phyloP scores from a whole-genome alignment of 2,888 invertebrate species.

The Machimus rusticus region DNA sequence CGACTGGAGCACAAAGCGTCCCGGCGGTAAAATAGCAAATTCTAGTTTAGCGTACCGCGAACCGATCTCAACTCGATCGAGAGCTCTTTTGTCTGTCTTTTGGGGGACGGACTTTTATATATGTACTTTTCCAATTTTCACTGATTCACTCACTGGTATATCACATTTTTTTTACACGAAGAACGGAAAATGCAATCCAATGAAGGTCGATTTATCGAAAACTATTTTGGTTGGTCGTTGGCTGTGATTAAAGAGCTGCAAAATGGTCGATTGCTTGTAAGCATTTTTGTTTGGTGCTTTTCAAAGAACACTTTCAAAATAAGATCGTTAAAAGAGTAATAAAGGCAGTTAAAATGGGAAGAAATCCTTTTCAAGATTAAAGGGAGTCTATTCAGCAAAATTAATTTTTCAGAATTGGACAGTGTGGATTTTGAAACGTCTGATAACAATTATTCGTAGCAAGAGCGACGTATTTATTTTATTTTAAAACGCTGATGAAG shows the following conservation, averaged over 20 bases:
- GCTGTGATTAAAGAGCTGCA: not conserved
- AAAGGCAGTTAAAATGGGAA: not conserved
- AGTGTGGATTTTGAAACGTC: not conserved
- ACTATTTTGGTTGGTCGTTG: not conserved
- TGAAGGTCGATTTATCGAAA: not conserved
- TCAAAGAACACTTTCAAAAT: not conserved
- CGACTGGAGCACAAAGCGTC: not conserved
- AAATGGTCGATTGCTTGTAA: not conserved
- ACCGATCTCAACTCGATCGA: not conserved
- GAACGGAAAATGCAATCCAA: not conserved
- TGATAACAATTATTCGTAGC: not conserved
- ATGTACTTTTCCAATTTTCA: not conserved
- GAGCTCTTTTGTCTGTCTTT: not conserved
- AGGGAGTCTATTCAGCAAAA: not conserved
- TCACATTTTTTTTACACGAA: not conserved
- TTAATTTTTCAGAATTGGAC: not conserved
- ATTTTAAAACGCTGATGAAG: not conserved
- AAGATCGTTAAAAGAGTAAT: not conserved
- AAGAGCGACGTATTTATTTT: not conserved
- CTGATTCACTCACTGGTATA: not conserved
- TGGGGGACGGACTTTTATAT: not conserved
- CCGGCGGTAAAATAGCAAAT: not conserved
- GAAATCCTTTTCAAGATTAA: not conserved
- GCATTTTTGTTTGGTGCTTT: not conserved
- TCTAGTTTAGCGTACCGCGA: not conserved